phyloP scores from a whole-genome alignment of 92 coral and sea anemone genomes.

The Galaxea fascicularis region DNA sequence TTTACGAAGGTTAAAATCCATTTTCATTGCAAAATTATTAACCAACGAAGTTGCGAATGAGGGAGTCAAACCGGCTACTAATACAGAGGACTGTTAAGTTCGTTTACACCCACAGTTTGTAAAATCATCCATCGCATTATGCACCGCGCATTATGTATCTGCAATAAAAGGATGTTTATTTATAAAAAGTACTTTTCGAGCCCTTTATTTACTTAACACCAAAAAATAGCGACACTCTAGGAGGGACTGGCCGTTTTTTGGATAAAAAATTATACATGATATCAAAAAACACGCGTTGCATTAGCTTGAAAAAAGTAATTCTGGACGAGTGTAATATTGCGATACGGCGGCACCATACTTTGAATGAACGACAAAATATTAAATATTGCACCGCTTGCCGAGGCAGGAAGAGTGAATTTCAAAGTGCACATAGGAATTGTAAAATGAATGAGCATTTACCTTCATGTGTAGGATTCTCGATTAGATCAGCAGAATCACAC shows the following conservation, averaged over 20 bases:
- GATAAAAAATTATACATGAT: neutral
- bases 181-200: neutral
- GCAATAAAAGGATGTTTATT: slow-evolving; percentile 4
- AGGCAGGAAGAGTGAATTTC: slow-evolving; percentile 6
- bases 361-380: slow-evolving; percentile 15
- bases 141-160: neutral
- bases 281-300: neutral
- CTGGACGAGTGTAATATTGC: slow-evolving; percentile 21
- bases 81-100: too few species aligned
- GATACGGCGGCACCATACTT: slow-evolving; percentile 20
- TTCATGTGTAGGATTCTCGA: slow-evolving; percentile 49
- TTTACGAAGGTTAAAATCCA: neutral
- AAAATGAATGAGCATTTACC: slow-evolving; percentile 30
- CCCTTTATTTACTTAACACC: neutral
- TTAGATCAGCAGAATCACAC: slow-evolving; percentile 33
- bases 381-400: slow-evolving; percentile 8
- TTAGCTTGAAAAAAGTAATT: slow-evolving; percentile 17
- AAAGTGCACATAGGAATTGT: neutral
- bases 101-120: neutral
- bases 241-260: neutral
- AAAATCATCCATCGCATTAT: neutral
- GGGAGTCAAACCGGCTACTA: neutral
- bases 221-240: neutral
- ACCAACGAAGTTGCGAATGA: neutral
- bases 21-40: neutral